Evolutionary conservation across 2,113 vertebrate genomes (phyloP).

Genomic region (Cairina moschata): DNA sequence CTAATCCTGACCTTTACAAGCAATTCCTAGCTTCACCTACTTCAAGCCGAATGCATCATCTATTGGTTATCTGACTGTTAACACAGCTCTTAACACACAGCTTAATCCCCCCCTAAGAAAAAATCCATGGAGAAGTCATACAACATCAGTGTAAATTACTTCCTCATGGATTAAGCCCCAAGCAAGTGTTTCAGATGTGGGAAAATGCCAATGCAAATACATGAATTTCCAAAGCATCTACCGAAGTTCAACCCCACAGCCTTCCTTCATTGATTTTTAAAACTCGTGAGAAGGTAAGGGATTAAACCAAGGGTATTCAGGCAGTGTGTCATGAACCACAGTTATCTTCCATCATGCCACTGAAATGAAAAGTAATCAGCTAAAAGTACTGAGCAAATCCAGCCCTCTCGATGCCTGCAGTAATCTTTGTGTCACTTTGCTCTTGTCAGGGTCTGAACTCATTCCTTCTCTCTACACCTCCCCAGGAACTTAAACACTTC

Average conservation of each 20-base stretch:
- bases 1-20: neutral
- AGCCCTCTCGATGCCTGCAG: neutral
- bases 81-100: neutral
- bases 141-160: neutral
- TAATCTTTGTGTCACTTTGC: conserved; percentile 12
- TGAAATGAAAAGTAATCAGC: conserved; percentile 20
- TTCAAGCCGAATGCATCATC: neutral
- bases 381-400: conserved; percentile 11
- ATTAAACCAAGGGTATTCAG: conserved; percentile 10
- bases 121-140: neutral
- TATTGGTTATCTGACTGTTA: neutral
- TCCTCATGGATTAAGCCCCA: neutral
- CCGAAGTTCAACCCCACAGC: neutral
- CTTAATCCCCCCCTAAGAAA: neutral
- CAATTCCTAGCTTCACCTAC: neutral
- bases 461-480: neutral
- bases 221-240: conserved; percentile 16
- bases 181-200: conserved; percentile 10
- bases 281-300: neutral
- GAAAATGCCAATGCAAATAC: conserved; percentile 22
- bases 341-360: conserved; percentile 26
- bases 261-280: neutral
- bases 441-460: conserved; percentile 17
- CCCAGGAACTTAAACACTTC: neutral
- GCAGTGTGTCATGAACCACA: conserved; percentile 13